A percentile compares a stretch with the other conserved stretches of the same genome.
Evolutionary conservation across 2,113 vertebrate species (phyloP).

Genomic region (Pollimyrus isidori): DNA sequence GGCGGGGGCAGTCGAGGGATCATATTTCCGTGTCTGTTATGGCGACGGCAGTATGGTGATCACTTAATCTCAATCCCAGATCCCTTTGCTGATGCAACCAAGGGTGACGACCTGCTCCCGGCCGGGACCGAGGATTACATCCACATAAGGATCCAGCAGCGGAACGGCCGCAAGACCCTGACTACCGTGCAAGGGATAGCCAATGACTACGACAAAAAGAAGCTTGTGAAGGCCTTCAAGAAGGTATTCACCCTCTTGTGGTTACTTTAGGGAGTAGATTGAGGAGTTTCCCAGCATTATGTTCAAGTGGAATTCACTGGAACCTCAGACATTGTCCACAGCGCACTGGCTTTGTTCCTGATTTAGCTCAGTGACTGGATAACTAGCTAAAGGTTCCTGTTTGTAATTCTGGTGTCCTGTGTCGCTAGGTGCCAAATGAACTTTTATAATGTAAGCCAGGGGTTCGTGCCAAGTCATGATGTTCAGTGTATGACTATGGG

Average conservation of each 20-base stretch:
- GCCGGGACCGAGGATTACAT: conserved; percentile 85
- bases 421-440: background rate
- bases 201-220: conserved; percentile 86
- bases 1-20: background rate
- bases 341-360: background rate
- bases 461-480: background rate
- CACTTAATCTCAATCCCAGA: conserved; percentile 46
- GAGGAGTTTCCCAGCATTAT: background rate
- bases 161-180: conserved; percentile 79
- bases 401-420: background rate
- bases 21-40: background rate
- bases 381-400: background rate
- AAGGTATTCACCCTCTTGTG: conserved; percentile 55
- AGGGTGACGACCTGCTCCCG: conserved; percentile 83
- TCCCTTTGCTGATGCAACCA: conserved; percentile 91
- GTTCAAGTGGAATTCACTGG: background rate
- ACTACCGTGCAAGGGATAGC: conserved; percentile 82
- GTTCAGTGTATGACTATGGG: background rate
- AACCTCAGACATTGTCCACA: background rate
- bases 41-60: background rate
- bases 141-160: conserved; percentile 85
- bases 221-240: conserved; percentile 84
- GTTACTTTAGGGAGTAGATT: background rate
- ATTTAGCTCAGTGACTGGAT: background rate
- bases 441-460: too few species aligned